A percentile compares a stretch with the other conserved stretches of the same genome.
phyloP scores from a whole-genome alignment of 2,113 vertebrate species.

The Xyrauchen texanus region DNA sequence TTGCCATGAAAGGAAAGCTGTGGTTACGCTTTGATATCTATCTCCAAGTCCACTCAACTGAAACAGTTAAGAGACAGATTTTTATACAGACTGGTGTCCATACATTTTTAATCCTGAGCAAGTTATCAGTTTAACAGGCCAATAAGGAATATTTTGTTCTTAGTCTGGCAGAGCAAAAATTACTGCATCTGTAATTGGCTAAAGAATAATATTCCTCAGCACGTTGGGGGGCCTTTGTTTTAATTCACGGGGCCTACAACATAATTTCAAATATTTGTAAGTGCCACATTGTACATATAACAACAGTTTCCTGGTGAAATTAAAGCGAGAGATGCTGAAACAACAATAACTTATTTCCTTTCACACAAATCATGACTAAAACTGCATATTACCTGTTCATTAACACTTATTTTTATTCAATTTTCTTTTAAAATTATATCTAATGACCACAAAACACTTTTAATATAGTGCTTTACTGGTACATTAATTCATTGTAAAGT shows the following conservation, averaged over 20 bases:
- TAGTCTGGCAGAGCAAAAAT: constrained; percentile 58
- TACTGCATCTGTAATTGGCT: constrained; percentile 40
- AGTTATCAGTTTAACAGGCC: constrained; percentile 69
- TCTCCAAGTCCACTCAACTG: constrained; percentile 62
- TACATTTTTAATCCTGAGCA: constrained; percentile 68
- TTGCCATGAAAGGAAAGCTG: constrained; percentile 42
- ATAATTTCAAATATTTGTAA: too few species aligned
- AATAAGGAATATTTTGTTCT: constrained; percentile 64
- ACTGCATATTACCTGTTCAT: too few species aligned
- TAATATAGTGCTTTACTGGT: too few species aligned
- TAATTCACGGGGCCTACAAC: neutral
- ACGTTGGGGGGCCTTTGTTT: neutral
- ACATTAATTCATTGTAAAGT: too few species aligned
- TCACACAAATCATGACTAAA: too few species aligned
- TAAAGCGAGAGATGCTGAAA: too few species aligned
- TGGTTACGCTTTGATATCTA: constrained; percentile 70
- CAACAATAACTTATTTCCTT: too few species aligned
- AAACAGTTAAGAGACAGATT: constrained; percentile 63
- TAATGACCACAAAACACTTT: too few species aligned
- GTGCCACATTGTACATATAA: too few species aligned
- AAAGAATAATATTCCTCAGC: neutral
- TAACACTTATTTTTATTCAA: too few species aligned
- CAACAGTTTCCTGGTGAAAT: too few species aligned
- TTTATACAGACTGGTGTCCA: constrained; percentile 53
- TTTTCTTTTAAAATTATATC: too few species aligned